Evolutionary conservation across 2,113 vertebrate genomes (phyloP).

Genomic region (Chloropsis hardwickii): DNA sequence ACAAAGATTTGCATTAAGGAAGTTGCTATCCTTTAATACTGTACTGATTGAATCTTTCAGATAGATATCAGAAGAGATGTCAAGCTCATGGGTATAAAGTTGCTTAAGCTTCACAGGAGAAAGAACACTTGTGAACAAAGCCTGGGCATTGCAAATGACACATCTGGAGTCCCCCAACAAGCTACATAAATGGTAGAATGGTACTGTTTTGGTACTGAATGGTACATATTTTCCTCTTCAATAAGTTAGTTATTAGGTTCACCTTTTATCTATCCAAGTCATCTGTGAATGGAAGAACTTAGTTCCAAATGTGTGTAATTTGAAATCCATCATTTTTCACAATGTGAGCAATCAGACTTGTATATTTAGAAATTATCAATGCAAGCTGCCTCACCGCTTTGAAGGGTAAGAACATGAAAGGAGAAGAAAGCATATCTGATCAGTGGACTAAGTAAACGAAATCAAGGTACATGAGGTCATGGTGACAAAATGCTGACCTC

Average conservation of each 20-base stretch:
- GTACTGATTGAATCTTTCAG: background rate
- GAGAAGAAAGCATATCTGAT: background rate
- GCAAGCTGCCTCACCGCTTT: background rate
- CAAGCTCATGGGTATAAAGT: background rate
- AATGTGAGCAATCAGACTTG: slow-evolving; percentile 15
- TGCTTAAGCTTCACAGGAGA: background rate
- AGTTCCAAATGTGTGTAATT: background rate
- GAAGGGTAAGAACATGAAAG: background rate
- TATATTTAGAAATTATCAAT: slow-evolving; percentile 8
- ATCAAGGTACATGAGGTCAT: background rate
- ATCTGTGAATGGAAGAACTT: slow-evolving; percentile 28
- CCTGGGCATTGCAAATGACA: background rate
- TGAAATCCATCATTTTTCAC: slow-evolving; percentile 15
- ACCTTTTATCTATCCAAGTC: background rate
- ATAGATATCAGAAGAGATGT: background rate
- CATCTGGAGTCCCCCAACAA: background rate
- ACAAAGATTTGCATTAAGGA: background rate
- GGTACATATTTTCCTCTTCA: background rate
- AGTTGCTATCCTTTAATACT: background rate
- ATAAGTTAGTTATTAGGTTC: slow-evolving; percentile 5
- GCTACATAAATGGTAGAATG: background rate
- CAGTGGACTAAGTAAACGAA: background rate
- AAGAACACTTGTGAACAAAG: background rate
- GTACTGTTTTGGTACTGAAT: too few relatives aligned
- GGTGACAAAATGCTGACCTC: background rate